Conservation (phyloP, 1,140 invertebrate species). For the Epicauta chinensis region DNA sequence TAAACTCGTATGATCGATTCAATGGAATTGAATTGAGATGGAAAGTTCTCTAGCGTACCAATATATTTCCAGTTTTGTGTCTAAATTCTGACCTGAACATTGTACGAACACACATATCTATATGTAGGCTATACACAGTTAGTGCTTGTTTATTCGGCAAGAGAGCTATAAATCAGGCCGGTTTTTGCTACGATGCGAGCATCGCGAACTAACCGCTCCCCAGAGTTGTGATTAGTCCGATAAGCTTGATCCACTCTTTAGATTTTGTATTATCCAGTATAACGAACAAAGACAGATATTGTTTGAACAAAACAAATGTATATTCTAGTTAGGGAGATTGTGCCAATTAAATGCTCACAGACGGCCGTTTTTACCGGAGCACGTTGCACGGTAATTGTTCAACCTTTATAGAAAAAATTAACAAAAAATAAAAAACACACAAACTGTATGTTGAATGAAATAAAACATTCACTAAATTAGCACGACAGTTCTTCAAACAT, state of each 20-base stretch:
- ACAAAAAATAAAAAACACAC: too few relatives aligned
- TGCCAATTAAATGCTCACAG: slow-evolving; percentile 14
- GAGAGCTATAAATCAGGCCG: slow-evolving; percentile 34
- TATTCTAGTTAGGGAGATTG: slow-evolving; percentile 6
- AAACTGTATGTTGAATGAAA: too few relatives aligned
- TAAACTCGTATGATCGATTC: too few relatives aligned
- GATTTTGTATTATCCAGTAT: not conserved
- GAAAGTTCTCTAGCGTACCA: too few relatives aligned
- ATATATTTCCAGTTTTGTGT: too few relatives aligned
- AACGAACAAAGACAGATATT: slow-evolving; percentile 14
- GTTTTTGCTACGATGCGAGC: slow-evolving; percentile 31
- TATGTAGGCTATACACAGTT: too few relatives aligned
- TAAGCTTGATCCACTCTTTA: slow-evolving; percentile 28
- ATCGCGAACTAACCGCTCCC: slow-evolving; percentile 37
- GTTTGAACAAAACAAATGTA: slow-evolving; percentile 3
- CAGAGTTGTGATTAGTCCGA: slow-evolving; percentile 32
- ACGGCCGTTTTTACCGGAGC: not conserved
- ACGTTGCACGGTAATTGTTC: not conserved
- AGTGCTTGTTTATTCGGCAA: slow-evolving; percentile 27
- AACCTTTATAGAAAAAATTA: too few relatives aligned
- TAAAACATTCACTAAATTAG: too few relatives aligned
- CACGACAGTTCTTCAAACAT: too few relatives aligned
- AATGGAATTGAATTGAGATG: too few relatives aligned
- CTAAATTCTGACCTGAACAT: too few relatives aligned
- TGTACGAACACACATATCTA: too few relatives aligned